Base-by-base conservation (phyloP, 2,797 vertebrate genomes). In the Oryzias sinensis region DNA sequence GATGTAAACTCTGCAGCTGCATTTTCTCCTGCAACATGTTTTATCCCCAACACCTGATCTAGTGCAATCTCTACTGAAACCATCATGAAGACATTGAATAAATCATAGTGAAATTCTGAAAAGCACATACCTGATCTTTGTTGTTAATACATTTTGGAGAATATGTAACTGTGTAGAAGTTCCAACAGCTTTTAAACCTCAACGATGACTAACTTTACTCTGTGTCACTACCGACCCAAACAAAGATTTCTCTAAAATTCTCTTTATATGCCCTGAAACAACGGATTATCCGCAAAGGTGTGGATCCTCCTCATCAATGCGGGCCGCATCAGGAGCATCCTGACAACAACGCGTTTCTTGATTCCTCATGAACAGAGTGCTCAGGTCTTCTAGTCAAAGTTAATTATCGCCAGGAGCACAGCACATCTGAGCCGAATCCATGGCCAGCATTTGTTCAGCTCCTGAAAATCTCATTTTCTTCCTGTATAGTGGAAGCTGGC, bases 341-440 rank as follows among this genome's bases (percentile, higher is more conserved):
- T 53, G 24, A 47, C 46, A 70, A 49, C 24, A 53, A 62, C 57
- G 70, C 59, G 61, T 64, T 78, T 64, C 59, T 50, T 58, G 53
- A 59, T 79, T 65, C 45, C 4, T 40, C 37, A 33, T 33, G 33
- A 33, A 33, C 33, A 33, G 33, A 33, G 33, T 49, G 62, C 68
- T 65, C 44, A 65, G 72, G 65, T 80, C 57, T 62, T 61, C 69
- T 56, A 72, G 71, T 77, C 70, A 84, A 81, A 82, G 81, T 80
- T 84, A 79, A 81, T 85, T 82, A 79, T 76, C 9, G 64, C 81
- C 49, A 57, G 59, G 64, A 70, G 78, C 75, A 14, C 65, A 11
- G 20, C 55, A 68, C 56, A 69, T 76, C 40, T 55, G 52, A 72
- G 68, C 70, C 61, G 18, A 17, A 16, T 63, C 61, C 62, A 53